These are phyloP conservation scores for Parotocinclus haroldoi DNA, from an alignment of 2,797 vertebrate species.

Conservation along the genomic window DNA sequence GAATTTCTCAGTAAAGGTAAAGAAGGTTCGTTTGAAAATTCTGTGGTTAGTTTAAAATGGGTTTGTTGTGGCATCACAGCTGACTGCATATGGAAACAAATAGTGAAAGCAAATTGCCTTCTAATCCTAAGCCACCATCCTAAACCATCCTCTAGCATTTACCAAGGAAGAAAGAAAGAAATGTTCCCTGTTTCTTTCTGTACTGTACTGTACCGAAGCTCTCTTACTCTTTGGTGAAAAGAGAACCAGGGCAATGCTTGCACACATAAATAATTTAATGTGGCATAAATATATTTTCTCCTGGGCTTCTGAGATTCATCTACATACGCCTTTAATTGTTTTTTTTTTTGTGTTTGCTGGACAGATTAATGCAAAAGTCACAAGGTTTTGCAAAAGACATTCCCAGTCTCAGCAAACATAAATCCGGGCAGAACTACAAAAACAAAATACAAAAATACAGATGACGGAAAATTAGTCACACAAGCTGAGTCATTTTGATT, in stretches of 20 bases:
- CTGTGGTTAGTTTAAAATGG: no score
- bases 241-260: slow-evolving; percentile 38
- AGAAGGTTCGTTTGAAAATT: no score
- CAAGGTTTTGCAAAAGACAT: slow-evolving; percentile 52
- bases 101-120: slow-evolving; percentile 20
- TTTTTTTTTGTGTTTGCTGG: slow-evolving; percentile 32
- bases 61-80: slow-evolving; percentile 14
- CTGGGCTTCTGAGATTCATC: slow-evolving; percentile 28
- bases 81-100: slow-evolving; percentile 14
- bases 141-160: slow-evolving; percentile 23
- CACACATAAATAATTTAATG: slow-evolving; percentile 48
- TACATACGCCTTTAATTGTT: slow-evolving; percentile 34
- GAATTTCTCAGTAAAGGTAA: no score
- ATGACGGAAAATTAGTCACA: not conserved
- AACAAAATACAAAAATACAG: slow-evolving; percentile 10
- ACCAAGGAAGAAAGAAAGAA: slow-evolving; percentile 19
- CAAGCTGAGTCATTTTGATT: slow-evolving; percentile 10
- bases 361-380: slow-evolving; percentile 54
- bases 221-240: not conserved
- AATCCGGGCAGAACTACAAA: slow-evolving; percentile 1
- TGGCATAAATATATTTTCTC: slow-evolving; percentile 47
- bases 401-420: slow-evolving; percentile 11
- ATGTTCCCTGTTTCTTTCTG: slow-evolving; percentile 18
- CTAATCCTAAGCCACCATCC: slow-evolving; percentile 33
- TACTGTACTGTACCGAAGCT: slow-evolving; percentile 3